Conservation (phyloP, 2,888 invertebrate genomes). For the Eumerus sabulonum region DNA sequence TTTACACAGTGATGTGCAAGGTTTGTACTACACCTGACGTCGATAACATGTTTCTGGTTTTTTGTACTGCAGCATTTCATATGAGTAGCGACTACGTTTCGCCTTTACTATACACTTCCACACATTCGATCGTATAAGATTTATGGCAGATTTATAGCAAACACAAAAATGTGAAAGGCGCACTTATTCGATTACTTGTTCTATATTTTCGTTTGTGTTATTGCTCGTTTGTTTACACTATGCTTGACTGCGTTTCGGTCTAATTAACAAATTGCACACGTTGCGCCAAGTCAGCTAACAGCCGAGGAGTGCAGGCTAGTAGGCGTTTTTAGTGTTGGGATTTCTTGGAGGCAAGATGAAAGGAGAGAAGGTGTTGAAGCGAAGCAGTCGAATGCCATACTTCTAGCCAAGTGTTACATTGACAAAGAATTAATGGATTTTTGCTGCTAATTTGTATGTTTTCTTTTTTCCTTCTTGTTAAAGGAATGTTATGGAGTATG, state of each 20-base stretch:
- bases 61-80: too few relatives aligned
- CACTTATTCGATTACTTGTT: slow-evolving; percentile 33
- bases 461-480: background rate
- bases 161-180: slow-evolving; percentile 37
- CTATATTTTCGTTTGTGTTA: slow-evolving; percentile 4
- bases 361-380: slow-evolving; percentile 18
- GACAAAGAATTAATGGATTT: slow-evolving; percentile 3
- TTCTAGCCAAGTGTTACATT: slow-evolving; percentile 27
- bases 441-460: background rate
- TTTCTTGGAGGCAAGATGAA: too few relatives aligned
- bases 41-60: too few relatives aligned
- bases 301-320: background rate
- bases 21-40: too few relatives aligned
- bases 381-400: slow-evolving; percentile 9
- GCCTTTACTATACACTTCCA: slow-evolving; percentile 6
- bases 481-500: background rate
- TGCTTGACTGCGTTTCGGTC: slow-evolving; percentile 52
- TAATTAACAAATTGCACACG: slow-evolving; percentile 59
- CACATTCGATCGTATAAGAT: background rate
- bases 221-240: slow-evolving; percentile 24
- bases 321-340: background rate
- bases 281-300: background rate
- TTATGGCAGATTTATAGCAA: too few relatives aligned
- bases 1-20: too few relatives aligned
- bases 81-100: too few relatives aligned